Conservation (phyloP, 2,113 vertebrate species). For the Chloropsis cyanopogon region DNA sequence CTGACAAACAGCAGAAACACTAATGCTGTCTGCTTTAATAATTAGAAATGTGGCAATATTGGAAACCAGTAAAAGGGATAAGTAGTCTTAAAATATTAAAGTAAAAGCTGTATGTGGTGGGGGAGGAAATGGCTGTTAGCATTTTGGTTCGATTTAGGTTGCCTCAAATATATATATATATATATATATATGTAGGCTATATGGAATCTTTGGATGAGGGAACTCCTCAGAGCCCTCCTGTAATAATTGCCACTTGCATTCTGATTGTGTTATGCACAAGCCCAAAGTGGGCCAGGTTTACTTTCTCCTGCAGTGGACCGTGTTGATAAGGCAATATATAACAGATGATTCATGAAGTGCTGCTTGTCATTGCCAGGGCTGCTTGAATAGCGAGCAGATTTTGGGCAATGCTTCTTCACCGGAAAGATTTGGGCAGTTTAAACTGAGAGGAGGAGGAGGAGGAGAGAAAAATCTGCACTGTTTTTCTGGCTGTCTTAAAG, state of each 20-base stretch:
- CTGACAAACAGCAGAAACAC: background rate
- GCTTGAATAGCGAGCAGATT: slow-evolving; percentile 37
- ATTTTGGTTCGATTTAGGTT: background rate
- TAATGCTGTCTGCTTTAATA: background rate
- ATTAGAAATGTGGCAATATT: background rate
- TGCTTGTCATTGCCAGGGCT: slow-evolving; percentile 12
- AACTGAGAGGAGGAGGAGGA: background rate
- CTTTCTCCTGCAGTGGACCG: background rate
- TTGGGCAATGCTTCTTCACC: slow-evolving; percentile 15
- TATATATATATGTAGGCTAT: background rate
- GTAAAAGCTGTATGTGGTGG: background rate
- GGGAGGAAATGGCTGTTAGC: background rate
- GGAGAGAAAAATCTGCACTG: background rate
- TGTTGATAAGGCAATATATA: slow-evolving; percentile 20
- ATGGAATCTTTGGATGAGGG: background rate
- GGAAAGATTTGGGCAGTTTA: background rate
- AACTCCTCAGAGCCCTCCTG: background rate
- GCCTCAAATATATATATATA: background rate
- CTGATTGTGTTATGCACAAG: background rate
- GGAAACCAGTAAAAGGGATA: background rate
- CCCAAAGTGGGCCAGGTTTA: background rate
- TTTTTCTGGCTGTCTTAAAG: background rate
- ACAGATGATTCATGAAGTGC: slow-evolving; percentile 39
- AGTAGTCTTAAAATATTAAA: background rate
- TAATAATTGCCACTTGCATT: background rate